Base-by-base conservation (phyloP, 2,888 invertebrate species). In the Aricia artaxerxes region DNA sequence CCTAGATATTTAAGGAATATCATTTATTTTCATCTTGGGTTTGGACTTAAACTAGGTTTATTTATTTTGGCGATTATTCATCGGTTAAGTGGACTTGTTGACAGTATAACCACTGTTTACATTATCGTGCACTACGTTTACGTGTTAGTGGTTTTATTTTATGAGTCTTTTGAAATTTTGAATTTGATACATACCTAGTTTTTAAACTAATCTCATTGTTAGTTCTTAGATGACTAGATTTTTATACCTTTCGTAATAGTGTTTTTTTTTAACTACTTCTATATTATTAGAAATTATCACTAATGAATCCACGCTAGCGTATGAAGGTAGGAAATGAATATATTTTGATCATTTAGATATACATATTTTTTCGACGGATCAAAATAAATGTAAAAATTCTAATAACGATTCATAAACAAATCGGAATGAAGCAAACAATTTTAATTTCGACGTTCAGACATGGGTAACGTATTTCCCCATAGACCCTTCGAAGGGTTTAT, bases 381-480 rank as follows among this genome's bases (percentile, higher is more conserved):
- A 61, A 61, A 61, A 24, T 61, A 24, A 24, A 49, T 2, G 4
- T 61, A 24, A 61, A 61, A 61, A 0, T 1, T 31, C 31, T 35
- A 64, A 35, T 64, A 11, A 24, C 64, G 64, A 64, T 64, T 31
- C 69, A 35, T 69, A 35, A 9, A 31, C 24, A 61, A 5, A 35
- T 69, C 13, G 24, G 13, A 38, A 69, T 38, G 35, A 38, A 16
- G 69, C 16, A 5, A 69, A 5, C 35, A 69, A 38, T 69, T 69
- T 35, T 69, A 69, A 69, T 69, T 35, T 64, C 5, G 11, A 35
- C 35, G 35, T 38, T 13, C 69, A 35, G 35, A 69, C 69, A 35
- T 35, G 69, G 35, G 69, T 69, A 35, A 69, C 24, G 35, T 64
- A 69, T 69, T 69, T 69, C 69, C 69, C 69, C 35, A 69, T 69